These are phyloP conservation scores for Eupithecia tripunctaria DNA, from an alignment of 2,888 invertebrate species.

Conservation along the genomic window DNA sequence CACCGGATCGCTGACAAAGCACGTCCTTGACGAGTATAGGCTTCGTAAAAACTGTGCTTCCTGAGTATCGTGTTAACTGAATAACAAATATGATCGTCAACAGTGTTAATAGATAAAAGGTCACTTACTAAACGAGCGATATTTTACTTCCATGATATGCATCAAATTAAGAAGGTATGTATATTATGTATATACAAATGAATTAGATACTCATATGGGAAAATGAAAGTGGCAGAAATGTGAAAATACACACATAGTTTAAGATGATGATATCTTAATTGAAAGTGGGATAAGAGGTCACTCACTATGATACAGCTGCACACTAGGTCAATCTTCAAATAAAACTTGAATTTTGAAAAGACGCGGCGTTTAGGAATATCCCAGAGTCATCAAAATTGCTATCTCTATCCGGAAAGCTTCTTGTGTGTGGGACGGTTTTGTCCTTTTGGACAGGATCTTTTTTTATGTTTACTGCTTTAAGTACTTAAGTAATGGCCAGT, in stretches of 20 bases:
- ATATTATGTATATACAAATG: too few species aligned
- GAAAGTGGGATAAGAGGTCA: conserved; percentile 44
- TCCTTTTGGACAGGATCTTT: conserved; percentile 22
- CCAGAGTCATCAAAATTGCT: conserved; percentile 7
- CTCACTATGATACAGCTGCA: conserved; percentile 31
- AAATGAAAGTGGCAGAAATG: conserved; percentile 24
- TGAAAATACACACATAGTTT: conserved; percentile 29
- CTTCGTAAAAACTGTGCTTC: conserved; percentile 63
- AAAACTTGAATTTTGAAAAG: conserved; percentile 38
- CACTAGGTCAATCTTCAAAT: conserved; percentile 34
- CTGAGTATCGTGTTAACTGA: conserved; percentile 72
- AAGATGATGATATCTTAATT: conserved; percentile 29
- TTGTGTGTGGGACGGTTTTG: conserved; percentile 23
- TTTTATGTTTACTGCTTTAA: background rate
- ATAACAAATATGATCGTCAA: conserved; percentile 66
- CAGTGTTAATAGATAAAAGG: conserved; percentile 69
- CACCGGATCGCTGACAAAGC: conserved; percentile 57
- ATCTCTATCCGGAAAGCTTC: conserved; percentile 4
- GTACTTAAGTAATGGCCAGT: background rate
- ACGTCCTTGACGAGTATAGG: conserved; percentile 65
- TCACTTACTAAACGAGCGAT: conserved; percentile 44
- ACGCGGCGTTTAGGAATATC: conserved; percentile 25
- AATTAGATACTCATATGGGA: background rate
- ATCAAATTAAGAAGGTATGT: background rate
- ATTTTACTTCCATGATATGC: conserved; percentile 14